Conservation (phyloP, 2,888 invertebrate species). For the Ochropleura leucogaster region DNA sequence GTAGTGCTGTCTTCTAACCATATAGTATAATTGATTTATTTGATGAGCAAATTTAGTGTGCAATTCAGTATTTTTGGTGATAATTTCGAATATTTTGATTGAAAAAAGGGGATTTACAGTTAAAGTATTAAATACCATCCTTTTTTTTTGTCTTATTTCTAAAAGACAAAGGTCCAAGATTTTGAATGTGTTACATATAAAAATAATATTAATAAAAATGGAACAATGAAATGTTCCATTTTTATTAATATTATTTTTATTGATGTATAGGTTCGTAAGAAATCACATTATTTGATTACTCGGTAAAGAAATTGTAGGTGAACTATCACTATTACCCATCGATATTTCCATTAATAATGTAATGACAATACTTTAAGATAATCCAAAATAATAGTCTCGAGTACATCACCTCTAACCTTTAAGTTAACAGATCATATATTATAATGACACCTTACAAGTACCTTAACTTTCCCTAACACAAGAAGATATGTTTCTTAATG, state of each 20-base stretch:
- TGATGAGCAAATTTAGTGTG: too few relatives aligned
- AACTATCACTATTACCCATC: not conserved
- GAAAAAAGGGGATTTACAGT: too few relatives aligned
- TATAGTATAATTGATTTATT: too few relatives aligned
- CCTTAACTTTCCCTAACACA: slow-evolving; percentile 49
- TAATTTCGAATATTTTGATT: too few relatives aligned
- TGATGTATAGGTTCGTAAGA: not conserved
- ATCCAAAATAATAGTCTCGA: slow-evolving; percentile 21
- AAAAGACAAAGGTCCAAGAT: not conserved
- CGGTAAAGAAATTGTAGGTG: not conserved
- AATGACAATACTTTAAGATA: slow-evolving; percentile 24
- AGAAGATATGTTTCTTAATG: slow-evolving; percentile 52
- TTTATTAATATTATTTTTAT: not conserved
- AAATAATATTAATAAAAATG: too few relatives aligned
- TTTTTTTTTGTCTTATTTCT: not conserved
- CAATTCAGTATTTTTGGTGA: too few relatives aligned
- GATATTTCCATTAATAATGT: slow-evolving; percentile 23
- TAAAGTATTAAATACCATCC: not conserved
- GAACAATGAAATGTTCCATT: too few relatives aligned
- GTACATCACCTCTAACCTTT: slow-evolving; percentile 53
- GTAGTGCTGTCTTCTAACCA: too few relatives aligned
- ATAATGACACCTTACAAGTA: slow-evolving; percentile 50
- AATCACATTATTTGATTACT: not conserved
- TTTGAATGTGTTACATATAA: not conserved
- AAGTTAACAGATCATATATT: slow-evolving; percentile 53